phyloP scores from a whole-genome alignment of 64 coral and sea anemone genomes.

The Montipora efflorescens region DNA sequence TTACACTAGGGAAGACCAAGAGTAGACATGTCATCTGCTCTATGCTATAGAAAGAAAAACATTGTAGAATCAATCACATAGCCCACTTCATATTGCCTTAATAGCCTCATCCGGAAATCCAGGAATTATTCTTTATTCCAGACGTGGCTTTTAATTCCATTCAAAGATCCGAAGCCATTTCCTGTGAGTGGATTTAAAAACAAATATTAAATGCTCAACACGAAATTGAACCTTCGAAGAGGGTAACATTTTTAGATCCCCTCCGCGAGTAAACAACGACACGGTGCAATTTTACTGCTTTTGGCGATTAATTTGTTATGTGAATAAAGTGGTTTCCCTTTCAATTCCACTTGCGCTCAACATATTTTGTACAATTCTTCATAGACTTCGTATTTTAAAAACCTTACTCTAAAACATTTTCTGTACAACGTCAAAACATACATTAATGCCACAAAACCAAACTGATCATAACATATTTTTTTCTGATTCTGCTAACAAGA shows the following conservation, averaged over 20 bases:
- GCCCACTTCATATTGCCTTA: not conserved
- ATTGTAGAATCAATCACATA: not conserved
- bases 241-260: too few relatives aligned
- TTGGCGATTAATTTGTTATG: too few relatives aligned
- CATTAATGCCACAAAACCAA: too few relatives aligned
- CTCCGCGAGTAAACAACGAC: not conserved
- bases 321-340: too few relatives aligned
- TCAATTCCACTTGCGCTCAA: too few relatives aligned
- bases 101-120: not conserved
- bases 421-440: too few relatives aligned
- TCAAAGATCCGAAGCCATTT: not conserved
- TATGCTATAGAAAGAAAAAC: too few relatives aligned
- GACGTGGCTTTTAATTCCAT: not conserved
- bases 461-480: not conserved
- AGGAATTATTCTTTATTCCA: not conserved
- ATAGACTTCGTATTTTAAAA: too few relatives aligned
- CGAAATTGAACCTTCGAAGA: not conserved
- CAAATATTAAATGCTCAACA: not conserved
- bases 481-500: not conserved
- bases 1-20: too few relatives aligned
- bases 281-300: not conserved
- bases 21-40: too few relatives aligned
- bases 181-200: not conserved
- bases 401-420: too few relatives aligned
- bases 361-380: too few relatives aligned